Evolutionary conservation across 2,113 vertebrate species (phyloP).

Genomic region (Peucedramus taeniatus): DNA sequence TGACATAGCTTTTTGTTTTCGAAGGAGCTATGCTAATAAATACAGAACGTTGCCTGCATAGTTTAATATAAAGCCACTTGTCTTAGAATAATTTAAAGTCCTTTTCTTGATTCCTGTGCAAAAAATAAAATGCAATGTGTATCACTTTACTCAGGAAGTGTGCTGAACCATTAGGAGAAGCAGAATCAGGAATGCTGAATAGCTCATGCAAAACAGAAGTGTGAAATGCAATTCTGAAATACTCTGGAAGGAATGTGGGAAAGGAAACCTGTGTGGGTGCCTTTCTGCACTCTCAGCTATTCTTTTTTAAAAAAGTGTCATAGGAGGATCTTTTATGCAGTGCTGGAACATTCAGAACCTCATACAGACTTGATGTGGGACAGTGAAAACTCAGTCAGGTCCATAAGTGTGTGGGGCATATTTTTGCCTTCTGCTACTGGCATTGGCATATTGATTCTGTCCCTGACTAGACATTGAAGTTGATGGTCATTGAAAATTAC

Average conservation of each 20-base stretch:
- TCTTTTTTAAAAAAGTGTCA: not conserved
- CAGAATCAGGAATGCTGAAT: not conserved
- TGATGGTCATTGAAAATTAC: not conserved
- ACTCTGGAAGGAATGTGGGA: not conserved
- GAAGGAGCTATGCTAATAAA: not conserved
- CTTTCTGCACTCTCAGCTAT: not conserved
- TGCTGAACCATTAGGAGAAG: not conserved
- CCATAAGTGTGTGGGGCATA: accelerated
- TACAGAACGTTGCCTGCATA: not conserved
- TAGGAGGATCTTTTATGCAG: not conserved
- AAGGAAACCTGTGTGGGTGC: not conserved
- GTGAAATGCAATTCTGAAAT: not conserved
- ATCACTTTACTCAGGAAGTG: not conserved
- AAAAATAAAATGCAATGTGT: not conserved
- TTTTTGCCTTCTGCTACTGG: not conserved
- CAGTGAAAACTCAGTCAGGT: not conserved
- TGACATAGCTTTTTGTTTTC: accelerated
- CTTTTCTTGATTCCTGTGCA: not conserved
- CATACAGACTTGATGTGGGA: not conserved
- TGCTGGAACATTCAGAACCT: not conserved
- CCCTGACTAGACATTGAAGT: not conserved
- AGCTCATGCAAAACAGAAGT: not conserved
- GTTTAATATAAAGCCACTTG: not conserved
- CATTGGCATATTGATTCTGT: not conserved
- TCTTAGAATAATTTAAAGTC: not conserved